These are phyloP conservation scores for Eristalis pertinax DNA, from an alignment of 2,888 invertebrate species.

Conservation along the genomic window DNA sequence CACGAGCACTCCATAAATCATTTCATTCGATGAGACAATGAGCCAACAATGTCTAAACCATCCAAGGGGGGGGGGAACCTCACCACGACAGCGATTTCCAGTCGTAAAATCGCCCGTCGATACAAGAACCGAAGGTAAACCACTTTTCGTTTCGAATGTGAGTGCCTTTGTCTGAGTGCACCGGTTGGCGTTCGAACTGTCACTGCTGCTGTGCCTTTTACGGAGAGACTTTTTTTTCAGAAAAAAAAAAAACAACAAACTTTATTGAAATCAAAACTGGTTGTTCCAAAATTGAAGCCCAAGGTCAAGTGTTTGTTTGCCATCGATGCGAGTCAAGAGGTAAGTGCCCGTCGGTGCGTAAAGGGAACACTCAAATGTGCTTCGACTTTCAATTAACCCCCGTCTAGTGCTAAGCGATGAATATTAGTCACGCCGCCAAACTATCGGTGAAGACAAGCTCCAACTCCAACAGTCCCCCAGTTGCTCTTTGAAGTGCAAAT, in stretches of 20 bases:
- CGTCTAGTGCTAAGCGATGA: background rate
- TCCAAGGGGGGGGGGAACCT: background rate
- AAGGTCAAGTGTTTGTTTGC: background rate
- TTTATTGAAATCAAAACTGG: background rate
- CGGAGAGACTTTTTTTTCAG: background rate
- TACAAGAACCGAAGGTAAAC: conserved; percentile 51
- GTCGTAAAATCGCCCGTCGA: conserved; percentile 17
- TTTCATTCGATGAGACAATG: background rate
- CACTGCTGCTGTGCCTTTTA: conserved; percentile 7
- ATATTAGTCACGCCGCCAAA: background rate
- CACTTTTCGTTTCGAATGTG: conserved; percentile 51
- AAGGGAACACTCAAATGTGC: background rate
- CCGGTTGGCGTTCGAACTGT: conserved; percentile 10
- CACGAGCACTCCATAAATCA: background rate
- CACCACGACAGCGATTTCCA: background rate
- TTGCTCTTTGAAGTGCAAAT: background rate
- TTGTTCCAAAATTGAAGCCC: background rate
- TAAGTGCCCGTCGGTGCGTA: background rate
- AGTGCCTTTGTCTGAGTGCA: conserved; percentile 32
- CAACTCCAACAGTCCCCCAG: too few relatives aligned
- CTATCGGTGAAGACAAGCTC: background rate
- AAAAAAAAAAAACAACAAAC: background rate
- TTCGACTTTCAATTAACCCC: background rate
- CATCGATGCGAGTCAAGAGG: background rate
- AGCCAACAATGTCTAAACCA: background rate